Evolutionary conservation across 2,888 invertebrate species (phyloP), one percentile per base, ranked within the genome.

Genomic region (Nysson spinosus): DNA sequence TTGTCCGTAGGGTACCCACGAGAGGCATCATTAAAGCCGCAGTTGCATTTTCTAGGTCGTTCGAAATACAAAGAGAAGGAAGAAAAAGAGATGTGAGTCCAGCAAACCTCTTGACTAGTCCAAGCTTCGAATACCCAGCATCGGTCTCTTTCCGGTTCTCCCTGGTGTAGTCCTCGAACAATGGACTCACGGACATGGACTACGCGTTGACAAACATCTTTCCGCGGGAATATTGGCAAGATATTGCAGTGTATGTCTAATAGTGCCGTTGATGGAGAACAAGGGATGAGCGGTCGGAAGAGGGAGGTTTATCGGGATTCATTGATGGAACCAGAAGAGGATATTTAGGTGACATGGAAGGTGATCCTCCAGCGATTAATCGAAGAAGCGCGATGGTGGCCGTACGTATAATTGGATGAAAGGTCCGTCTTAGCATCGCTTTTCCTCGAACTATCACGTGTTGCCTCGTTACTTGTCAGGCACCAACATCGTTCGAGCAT

Each of bases 101-200:
- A 16, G 42, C 47, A 42, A 32, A 43, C 32, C 47, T 37, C 51
- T 55, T 39, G 55, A 50, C 50, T 44, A 47, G 52, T 39, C 43
- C 28, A 54, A 35, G 52, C 44, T 43, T 61, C 54, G 39, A 67
- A 74, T 52, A 67, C 57, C 28, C 58, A 42, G 52, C 47, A 69
- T 73, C 63, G 74, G 67, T 74, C 58, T 26, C 44, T 14, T 30
- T 20, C 46, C 42, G 50, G 34, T 20, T 11, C 17, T 51, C 34
- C 42, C n/a, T n/a, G n/a, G 37, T 34, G 30, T 49, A 42, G 37
- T n/a, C 24, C 26, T 26, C 51, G 68, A 51, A 73, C 70, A 73
- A 73, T 73, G 61, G 72, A 61, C 37, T 50, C 56, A 47, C 28
- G 54, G 57, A 57, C 61, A 61, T 24, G 43, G 28, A 44, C 47